phyloP scores from a whole-genome alignment of 2,888 invertebrate species.

The Colletes collaris region DNA sequence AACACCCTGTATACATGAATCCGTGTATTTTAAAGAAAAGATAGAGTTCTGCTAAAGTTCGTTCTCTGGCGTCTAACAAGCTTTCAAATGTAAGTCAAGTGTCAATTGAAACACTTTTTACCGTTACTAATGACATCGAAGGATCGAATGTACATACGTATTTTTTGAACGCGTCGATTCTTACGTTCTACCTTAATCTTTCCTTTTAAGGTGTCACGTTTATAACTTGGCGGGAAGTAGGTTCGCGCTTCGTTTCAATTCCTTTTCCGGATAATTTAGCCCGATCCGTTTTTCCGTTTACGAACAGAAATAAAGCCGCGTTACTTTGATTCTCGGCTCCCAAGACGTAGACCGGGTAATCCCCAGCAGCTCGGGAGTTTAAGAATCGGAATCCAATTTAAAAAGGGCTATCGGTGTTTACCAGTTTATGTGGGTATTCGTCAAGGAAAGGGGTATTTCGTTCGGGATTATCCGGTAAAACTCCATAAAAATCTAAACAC shows the following conservation, averaged over 20 bases:
- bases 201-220: no score
- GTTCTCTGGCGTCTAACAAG: no score
- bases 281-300: constrained; percentile 27
- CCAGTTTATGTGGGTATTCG: constrained; percentile 55
- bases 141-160: no score
- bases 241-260: constrained; percentile 33
- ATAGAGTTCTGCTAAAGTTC: no score
- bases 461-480: constrained; percentile 61
- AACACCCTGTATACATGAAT: no score
- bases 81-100: no score
- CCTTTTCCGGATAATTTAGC: constrained; percentile 37
- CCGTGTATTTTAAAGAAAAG: no score
- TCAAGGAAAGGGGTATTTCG: constrained; percentile 44
- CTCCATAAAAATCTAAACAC: constrained; percentile 68
- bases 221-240: no score
- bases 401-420: constrained; percentile 53
- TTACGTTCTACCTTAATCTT: no score
- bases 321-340: constrained; percentile 35
- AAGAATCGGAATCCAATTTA: constrained; percentile 62
- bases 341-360: constrained; percentile 3
- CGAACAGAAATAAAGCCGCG: constrained; percentile 37
- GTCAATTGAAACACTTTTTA: no score
- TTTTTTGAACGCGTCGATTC: no score
- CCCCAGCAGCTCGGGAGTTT: constrained; percentile 14
- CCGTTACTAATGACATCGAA: no score